Evolutionary conservation across 2,113 vertebrate genomes (phyloP), one percentile per base, ranked within the genome.

Genomic region (Grammomys surdaster): DNA sequence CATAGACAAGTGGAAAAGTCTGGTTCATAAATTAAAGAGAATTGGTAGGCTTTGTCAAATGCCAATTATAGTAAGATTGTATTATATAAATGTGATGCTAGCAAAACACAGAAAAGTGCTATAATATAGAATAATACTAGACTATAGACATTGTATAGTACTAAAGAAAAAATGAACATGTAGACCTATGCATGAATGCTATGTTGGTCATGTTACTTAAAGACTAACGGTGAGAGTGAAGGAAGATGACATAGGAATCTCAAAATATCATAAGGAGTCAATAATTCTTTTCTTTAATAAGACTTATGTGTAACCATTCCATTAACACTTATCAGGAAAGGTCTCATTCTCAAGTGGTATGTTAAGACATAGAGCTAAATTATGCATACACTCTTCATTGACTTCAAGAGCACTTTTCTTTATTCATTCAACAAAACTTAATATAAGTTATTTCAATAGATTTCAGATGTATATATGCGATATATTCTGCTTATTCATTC

Each of bases 341-440:
- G 46, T 77, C 91, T 91, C 77, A 91, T 73, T 87, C 46, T 92
- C 80, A 93, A 89, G 72, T 48, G 46, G 75, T 93, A 33, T 56
- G 7, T 77, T 19, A 46, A 88, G 0, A 88, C 95, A 86, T 93
- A 48, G 43, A 24, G 77, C 65, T 80, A 97, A 92, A 81, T 97
- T 94, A 75, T 95, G 65, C 88, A 89, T 87, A 43, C 7, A 72
- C 16, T 13, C 10, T 46, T 85, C 14, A 20, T 80, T 87, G 56
- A 26, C 63, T 84, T 70, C 40, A 54, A 86, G 84, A 93, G 54
- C 5, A 54, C 58, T 76, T 60, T 88, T 81, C 17, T 56, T 85
- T 69, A 46, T 43, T 91, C 33, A 88, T 70, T 28, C 9, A 63
- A 69, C 72, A 88, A 84, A 63, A 5, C 5, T 86, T 88, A 94